These are phyloP conservation scores for Choristoneura fumiferana DNA, from an alignment of 1,140 invertebrate genomes.

Conservation along the genomic window DNA sequence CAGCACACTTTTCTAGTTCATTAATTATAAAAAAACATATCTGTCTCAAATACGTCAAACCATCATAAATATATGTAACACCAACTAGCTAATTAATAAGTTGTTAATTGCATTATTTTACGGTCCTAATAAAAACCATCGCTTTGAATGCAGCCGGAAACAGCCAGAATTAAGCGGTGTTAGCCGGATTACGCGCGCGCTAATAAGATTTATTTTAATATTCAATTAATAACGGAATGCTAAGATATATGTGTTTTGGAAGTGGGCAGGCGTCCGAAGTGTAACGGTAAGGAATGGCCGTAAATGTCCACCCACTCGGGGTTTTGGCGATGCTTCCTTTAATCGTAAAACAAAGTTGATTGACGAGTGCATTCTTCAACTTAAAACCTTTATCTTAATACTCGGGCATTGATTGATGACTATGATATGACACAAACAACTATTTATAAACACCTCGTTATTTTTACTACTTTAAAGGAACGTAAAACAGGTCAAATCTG, in stretches of 20 bases:
- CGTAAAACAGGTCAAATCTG: too few relatives aligned
- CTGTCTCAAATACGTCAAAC: too few relatives aligned
- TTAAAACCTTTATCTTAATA: too few relatives aligned
- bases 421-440: too few relatives aligned
- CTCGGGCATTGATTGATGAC: too few relatives aligned
- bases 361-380: too few relatives aligned
- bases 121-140: constrained; percentile 8
- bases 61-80: constrained; percentile 11
- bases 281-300: background rate
- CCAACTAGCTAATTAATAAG: background rate
- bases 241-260: background rate
- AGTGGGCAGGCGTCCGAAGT: background rate
- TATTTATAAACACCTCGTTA: too few relatives aligned
- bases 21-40: too few relatives aligned
- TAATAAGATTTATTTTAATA: constrained; percentile 13
- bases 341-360: background rate
- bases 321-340: background rate
- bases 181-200: background rate
- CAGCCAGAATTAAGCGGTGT: too few relatives aligned
- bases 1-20: too few relatives aligned
- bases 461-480: too few relatives aligned
- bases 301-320: background rate
- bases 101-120: background rate
- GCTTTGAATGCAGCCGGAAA: too few relatives aligned
- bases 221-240: constrained; percentile 10